Evolutionary conservation across 1,140 invertebrate genomes (phyloP), one percentile per base, ranked within the genome.

Genomic region (Diploscapter pachys): DNA sequence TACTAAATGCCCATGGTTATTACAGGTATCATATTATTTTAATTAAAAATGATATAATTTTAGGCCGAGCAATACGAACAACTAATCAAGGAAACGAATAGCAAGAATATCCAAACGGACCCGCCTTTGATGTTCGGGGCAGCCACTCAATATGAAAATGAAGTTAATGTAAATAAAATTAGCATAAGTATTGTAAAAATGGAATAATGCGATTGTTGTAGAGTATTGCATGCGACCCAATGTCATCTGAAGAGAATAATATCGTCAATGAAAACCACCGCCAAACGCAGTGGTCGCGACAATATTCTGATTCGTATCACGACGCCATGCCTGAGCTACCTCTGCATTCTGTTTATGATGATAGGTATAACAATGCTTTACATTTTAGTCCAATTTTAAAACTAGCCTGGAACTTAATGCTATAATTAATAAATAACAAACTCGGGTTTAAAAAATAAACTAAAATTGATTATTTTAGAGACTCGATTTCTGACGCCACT

Each of bases 401-500:
- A 31, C 31, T 31, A 31, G 31, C 31, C 31, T 31, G 31, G 31
- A 31, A 31, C 31, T 31, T 31, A 31, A 31, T 31, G 31, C 31
- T 31, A 31, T 31, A 31, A 31, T 31, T 31, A 31, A 31, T 31
- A 31, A 31, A 31, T 4, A 50, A n/a, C 63, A 72, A 63, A 64
- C 63, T 9, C 49, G 62, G 62, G 68, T 61, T 13, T 49, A 61
- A 4, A 70, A 8, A 61, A 13, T 70, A 49, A 56, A 61, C n/a
- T 61, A 13, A 53, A 51, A 70, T 49, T 56, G 62, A 52, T 56
- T 59, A 77, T 50, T 54, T 73, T 59, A 57, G 65, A 13, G 82
- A 84, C 66, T 83, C 82, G 5, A 73, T 85, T 54, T 84, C 76
- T 31, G 82, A 84, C 73, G 82, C 82, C n/a, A 80, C 82, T 8